A percentile compares a stretch with the other conserved stretches of the same genome.
Conservation (phyloP, 2,797 vertebrate genomes). For the Propithecus deckenii region DNA sequence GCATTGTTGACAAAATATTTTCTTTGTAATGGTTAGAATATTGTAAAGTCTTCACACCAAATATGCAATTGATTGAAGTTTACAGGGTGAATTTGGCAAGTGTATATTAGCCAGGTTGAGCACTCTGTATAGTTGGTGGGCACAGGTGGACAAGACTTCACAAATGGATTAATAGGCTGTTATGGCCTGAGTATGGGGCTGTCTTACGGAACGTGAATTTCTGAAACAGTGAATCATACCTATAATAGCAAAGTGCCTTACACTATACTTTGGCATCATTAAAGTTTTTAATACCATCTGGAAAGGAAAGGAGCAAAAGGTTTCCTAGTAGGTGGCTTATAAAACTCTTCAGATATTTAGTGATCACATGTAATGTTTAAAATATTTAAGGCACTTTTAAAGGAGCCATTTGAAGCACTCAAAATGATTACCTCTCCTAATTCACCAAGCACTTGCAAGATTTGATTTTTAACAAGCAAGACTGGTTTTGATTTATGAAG, state of each 20-base stretch:
- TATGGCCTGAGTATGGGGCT: background rate
- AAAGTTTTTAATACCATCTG: constrained; percentile 51
- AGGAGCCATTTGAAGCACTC: constrained; percentile 55
- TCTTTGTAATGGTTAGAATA: background rate
- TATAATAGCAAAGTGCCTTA: constrained; percentile 8
- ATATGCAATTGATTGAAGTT: background rate
- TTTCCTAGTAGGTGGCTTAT: constrained; percentile 70
- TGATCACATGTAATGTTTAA: constrained; percentile 64
- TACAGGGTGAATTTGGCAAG: background rate
- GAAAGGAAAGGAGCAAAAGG: constrained; percentile 58
- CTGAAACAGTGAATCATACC: constrained; percentile 43
- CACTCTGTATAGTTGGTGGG: background rate
- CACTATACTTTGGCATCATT: constrained; percentile 38
- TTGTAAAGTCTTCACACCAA: background rate
- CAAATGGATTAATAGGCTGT: background rate
- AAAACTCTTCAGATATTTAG: constrained; percentile 64
- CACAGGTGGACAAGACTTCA: background rate
- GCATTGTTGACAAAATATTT: background rate
- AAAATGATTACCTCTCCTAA: constrained; percentile 53
- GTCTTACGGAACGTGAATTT: background rate
- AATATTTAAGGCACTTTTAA: constrained; percentile 66
- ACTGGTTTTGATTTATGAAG: constrained; percentile 63
- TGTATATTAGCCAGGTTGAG: background rate
- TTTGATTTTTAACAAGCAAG: constrained; percentile 62
- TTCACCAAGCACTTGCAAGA: constrained; percentile 42